These are phyloP conservation scores for Anisognathus igniventris DNA, from an alignment of 2,797 vertebrate genomes.

Conservation along the genomic window DNA sequence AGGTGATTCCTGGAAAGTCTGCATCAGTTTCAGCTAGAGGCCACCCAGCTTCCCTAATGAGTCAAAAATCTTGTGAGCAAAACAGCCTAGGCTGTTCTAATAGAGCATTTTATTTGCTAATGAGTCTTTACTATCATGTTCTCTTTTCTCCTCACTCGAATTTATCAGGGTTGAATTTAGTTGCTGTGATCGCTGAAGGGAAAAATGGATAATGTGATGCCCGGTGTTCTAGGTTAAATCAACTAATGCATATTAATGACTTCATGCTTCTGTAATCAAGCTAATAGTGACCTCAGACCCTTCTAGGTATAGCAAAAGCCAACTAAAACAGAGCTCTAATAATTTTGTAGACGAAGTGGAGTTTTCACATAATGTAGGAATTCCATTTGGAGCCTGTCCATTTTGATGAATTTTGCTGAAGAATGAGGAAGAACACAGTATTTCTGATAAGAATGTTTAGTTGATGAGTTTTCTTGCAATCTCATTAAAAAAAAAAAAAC, in stretches of 20 bases:
- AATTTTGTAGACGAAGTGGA: background rate
- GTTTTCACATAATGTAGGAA: background rate
- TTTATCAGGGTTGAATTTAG: conserved; percentile 20
- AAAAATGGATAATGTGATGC: background rate
- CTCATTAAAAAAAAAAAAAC: background rate
- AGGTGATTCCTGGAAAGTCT: background rate
- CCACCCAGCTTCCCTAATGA: background rate
- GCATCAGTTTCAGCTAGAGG: background rate
- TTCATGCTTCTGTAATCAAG: conserved; percentile 28
- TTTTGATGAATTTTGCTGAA: background rate
- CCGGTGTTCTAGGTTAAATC: background rate
- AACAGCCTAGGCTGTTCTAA: background rate
- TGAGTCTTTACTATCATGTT: background rate
- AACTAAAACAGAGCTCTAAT: background rate
- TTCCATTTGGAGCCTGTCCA: background rate
- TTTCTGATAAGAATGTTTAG: background rate
- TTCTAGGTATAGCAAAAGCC: background rate
- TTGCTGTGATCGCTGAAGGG: background rate
- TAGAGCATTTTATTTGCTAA: background rate
- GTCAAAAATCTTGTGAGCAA: background rate
- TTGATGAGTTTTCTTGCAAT: background rate
- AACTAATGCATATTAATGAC: conserved; percentile 17
- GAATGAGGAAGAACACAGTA: background rate
- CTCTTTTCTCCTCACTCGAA: background rate
- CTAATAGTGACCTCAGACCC: conserved; percentile 2